These are phyloP conservation scores for Elymnias hypermnestra DNA, from an alignment of 1,140 invertebrate genomes.

Conservation along the genomic window DNA sequence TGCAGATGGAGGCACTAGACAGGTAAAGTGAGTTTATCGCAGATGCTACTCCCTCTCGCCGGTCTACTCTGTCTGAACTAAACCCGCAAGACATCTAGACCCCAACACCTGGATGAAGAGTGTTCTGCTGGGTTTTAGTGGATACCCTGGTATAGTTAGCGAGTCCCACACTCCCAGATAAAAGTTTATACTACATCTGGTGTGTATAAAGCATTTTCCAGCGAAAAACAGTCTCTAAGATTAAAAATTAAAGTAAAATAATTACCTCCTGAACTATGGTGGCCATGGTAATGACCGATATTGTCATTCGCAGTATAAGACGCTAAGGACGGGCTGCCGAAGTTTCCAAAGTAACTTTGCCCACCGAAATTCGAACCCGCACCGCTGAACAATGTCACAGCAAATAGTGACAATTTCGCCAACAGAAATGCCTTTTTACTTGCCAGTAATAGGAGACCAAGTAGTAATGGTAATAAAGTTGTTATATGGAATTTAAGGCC, in stretches of 20 bases:
- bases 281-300: constrained; percentile 41
- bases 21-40: no score
- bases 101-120: no score
- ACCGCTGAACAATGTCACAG: constrained; percentile 80
- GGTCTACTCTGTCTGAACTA: no score
- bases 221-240: no score
- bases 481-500: constrained; percentile 86
- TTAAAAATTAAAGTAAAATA: constrained; percentile 1
- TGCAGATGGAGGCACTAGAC: no score
- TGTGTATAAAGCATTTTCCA: not conserved
- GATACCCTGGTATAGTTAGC: no score
- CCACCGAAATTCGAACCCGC: constrained; percentile 62
- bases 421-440: constrained; percentile 85
- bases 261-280: constrained; percentile 47
- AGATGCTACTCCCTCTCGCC: no score
- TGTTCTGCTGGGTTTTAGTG: no score
- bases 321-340: constrained; percentile 36
- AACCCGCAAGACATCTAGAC: no score
- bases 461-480: constrained; percentile 82
- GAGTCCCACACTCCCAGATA: no score
- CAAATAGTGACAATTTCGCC: constrained; percentile 82
- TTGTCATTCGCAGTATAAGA: constrained; percentile 45
- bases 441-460: constrained; percentile 81
- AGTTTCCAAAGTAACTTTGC: constrained; percentile 38
- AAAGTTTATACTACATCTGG: no score